Evolutionary conservation across 2,113 vertebrate species (phyloP).

Genomic region (Petrocephalus zakoni): DNA sequence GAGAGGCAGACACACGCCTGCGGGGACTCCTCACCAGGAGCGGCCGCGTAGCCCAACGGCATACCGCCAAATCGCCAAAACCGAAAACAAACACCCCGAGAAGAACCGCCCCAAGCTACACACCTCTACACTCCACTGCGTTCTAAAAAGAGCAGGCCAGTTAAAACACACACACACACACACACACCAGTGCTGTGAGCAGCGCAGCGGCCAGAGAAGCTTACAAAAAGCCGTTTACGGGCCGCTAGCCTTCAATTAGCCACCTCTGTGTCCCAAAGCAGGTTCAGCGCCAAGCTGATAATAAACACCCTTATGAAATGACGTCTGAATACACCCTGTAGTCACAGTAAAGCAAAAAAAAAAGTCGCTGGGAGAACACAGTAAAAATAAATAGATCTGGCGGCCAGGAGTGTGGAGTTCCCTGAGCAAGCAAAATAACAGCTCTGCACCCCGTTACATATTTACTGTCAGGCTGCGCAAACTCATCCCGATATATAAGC

Average conservation of each 20-base stretch:
- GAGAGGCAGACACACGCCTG: background rate
- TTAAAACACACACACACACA: conserved; percentile 1
- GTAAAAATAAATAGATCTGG: conserved; percentile 23
- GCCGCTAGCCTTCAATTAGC: conserved; percentile 46
- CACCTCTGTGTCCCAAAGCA: conserved; percentile 36
- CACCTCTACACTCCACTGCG: background rate
- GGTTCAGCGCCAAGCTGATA: conserved; percentile 47
- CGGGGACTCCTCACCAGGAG: background rate
- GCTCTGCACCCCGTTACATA: background rate
- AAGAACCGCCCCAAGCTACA: background rate
- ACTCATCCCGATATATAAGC: background rate
- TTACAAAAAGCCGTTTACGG: conserved; percentile 21
- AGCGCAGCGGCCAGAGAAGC: background rate
- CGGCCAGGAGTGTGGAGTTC: background rate
- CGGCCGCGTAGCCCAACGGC: background rate
- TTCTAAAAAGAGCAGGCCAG: background rate
- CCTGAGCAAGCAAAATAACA: background rate
- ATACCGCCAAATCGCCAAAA: background rate
- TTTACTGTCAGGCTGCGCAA: background rate
- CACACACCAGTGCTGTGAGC: background rate
- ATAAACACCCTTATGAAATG: conserved; percentile 51
- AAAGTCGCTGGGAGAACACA: conserved; percentile 34
- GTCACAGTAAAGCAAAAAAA: conserved; percentile 16
- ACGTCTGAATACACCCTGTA: conserved; percentile 45
- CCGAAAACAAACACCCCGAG: background rate